Conservation (phyloP, 2,113 vertebrate genomes). For the Podilymbus podiceps region DNA sequence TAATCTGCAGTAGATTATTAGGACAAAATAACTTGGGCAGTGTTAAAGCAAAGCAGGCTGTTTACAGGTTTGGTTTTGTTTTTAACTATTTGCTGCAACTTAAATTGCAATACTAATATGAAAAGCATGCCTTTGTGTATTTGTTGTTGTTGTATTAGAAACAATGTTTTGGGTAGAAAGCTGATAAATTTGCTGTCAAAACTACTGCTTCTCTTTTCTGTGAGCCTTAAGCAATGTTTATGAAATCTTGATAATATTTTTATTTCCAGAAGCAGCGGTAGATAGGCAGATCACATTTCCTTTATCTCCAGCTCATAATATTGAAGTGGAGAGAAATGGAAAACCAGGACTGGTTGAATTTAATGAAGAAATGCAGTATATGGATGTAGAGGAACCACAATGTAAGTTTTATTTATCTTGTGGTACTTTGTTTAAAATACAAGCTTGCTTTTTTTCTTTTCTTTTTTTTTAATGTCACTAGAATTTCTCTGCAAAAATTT, state of each 20-base stretch:
- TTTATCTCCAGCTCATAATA: slow-evolving; percentile 86
- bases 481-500: background rate
- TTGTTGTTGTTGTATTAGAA: background rate
- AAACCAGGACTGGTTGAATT: slow-evolving; percentile 86
- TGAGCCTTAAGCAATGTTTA: background rate
- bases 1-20: background rate
- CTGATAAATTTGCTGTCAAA: background rate
- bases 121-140: background rate
- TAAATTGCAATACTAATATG: background rate
- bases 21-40: background rate
- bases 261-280: slow-evolving; percentile 88
- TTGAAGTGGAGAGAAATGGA: slow-evolving; percentile 91
- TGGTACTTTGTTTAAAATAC: background rate
- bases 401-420: slow-evolving; percentile 74
- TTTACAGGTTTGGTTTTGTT: background rate
- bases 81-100: background rate
- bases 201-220: background rate
- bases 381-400: slow-evolving; percentile 94
- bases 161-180: background rate
- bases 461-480: background rate
- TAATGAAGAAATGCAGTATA: slow-evolving; percentile 93
- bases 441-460: background rate
- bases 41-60: background rate
- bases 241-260: slow-evolving; percentile 61
- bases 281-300: slow-evolving; percentile 96